Conservation (phyloP, 2,113 vertebrate species). For the Enhydra lutris region DNA sequence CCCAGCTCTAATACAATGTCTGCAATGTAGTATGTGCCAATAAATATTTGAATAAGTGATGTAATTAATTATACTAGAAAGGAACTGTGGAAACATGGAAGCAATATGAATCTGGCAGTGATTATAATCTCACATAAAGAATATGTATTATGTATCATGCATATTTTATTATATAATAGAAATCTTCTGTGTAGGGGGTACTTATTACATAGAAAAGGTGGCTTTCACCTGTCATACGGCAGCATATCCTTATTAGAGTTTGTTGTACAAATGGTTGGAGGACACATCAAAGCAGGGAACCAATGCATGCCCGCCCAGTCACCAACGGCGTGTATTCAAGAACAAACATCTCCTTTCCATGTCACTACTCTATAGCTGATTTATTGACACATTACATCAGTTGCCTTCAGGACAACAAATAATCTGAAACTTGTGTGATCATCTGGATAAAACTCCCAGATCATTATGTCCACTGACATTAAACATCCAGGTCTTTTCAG, state of each 20-base stretch:
- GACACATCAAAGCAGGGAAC: neutral
- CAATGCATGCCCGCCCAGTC: neutral
- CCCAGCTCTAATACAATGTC: neutral
- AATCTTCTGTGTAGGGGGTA: neutral
- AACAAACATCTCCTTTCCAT: neutral
- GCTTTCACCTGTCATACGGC: neutral
- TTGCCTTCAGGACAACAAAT: neutral
- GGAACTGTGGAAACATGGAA: neutral
- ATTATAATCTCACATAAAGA: neutral
- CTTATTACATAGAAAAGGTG: neutral
- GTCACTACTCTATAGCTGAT: neutral
- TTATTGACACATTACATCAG: neutral
- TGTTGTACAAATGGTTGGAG: neutral
- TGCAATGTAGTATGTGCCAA: too few species aligned
- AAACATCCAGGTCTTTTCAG: slow-evolving; percentile 40
- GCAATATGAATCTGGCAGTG: neutral
- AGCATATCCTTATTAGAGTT: neutral
- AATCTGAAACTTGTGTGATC: neutral
- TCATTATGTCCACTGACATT: slow-evolving; percentile 28
- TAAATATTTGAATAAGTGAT: neutral
- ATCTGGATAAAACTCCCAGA: neutral
- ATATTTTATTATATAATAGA: neutral
- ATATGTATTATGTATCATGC: neutral
- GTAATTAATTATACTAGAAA: neutral
- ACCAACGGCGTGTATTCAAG: neutral